Evolutionary conservation across 2,797 vertebrate genomes (phyloP).

Genomic region (Cuniculus paca): DNA sequence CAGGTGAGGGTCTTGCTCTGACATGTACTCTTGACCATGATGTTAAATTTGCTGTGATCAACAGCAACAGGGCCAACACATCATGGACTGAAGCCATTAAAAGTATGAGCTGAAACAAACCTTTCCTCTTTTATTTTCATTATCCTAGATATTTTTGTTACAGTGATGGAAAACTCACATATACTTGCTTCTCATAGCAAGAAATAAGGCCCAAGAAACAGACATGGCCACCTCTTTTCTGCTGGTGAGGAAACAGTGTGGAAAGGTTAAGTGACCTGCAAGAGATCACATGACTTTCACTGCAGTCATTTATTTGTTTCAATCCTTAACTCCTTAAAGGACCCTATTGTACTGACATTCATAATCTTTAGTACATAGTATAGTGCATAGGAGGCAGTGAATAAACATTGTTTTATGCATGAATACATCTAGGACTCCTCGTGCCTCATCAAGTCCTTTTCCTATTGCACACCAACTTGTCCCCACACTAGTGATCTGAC

Average conservation of each 20-base stretch:
- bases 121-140: neutral
- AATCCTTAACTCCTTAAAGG: neutral
- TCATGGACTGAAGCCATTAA: neutral
- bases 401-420: neutral
- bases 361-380: neutral
- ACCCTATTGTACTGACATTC: neutral
- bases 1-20: neutral
- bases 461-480: neutral
- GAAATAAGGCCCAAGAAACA: constrained; percentile 6
- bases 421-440: neutral
- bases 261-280: neutral
- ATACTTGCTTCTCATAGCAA: neutral
- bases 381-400: neutral
- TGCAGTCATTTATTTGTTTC: constrained; percentile 11
- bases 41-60: neutral
- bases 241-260: neutral
- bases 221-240: neutral
- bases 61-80: neutral
- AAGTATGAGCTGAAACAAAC: neutral
- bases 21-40: neutral
- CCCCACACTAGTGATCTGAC: neutral
- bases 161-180: neutral
- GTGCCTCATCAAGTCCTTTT: neutral
- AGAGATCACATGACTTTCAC: neutral
- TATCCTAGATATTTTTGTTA: neutral